phyloP scores from a whole-genome alignment of 2,797 vertebrate species.

The Sebastolobus alascanus region DNA sequence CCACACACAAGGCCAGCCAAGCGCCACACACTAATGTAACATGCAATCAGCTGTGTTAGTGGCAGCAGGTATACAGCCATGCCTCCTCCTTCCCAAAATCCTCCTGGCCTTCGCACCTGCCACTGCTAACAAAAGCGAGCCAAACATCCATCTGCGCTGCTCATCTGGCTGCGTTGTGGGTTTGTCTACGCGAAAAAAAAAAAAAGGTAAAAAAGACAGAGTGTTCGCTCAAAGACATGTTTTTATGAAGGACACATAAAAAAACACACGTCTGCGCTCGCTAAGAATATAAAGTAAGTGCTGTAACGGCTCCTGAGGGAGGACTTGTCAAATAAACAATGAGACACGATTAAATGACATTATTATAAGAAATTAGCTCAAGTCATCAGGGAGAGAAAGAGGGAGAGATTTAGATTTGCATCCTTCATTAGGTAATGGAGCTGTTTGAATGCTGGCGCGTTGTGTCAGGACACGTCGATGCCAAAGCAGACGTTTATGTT shows the following conservation, averaged over 20 bases:
- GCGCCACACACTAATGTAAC: neutral
- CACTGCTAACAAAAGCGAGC: neutral
- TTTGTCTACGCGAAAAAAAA: constrained; percentile 2
- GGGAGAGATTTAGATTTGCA: constrained; percentile 62
- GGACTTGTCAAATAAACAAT: constrained; percentile 78
- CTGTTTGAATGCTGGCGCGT: constrained; percentile 51
- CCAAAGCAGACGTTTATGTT: constrained; percentile 58
- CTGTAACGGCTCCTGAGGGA: constrained; percentile 66
- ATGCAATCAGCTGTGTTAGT: constrained; percentile 34
- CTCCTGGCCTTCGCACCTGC: constrained; percentile 33
- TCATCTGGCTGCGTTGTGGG: constrained; percentile 33
- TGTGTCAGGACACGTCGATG: constrained; percentile 49
- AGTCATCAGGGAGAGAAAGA: constrained; percentile 65
- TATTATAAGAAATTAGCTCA: constrained; percentile 77
- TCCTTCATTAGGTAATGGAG: constrained; percentile 73
- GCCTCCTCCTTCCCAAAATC: constrained; percentile 35
- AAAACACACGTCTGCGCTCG: neutral
- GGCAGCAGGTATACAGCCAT: neutral
- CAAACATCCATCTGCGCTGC: constrained; percentile 26
- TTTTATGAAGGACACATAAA: constrained; percentile 20
- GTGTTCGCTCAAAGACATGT: constrained; percentile 19
- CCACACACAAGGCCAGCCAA: neutral
- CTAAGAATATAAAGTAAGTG: constrained; percentile 57
- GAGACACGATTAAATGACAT: constrained; percentile 77
- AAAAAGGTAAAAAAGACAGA: constrained; percentile 32